Percentiles rank a stretch among this genome's conserved stretches.
phyloP scores from a whole-genome alignment of 2,113 vertebrate species.

The Glaucidium brasilianum region DNA sequence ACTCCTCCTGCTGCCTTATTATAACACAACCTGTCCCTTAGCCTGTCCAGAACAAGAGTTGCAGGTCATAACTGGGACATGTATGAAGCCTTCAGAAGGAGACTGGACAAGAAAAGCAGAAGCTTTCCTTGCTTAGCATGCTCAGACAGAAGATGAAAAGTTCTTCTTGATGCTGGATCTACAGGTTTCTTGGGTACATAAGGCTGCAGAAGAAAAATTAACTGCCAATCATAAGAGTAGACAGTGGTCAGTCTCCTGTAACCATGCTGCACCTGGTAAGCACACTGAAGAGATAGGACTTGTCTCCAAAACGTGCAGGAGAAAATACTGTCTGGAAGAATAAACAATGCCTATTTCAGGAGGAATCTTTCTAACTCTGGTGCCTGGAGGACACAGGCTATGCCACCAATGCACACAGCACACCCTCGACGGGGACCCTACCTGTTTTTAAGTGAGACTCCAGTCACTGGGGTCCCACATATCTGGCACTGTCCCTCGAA shows the following conservation, averaged over 20 bases:
- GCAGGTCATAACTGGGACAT: neutral
- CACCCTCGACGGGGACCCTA: neutral
- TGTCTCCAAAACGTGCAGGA: neutral
- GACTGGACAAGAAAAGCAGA: neutral
- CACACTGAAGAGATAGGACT: neutral
- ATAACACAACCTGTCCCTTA: neutral
- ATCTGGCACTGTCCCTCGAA: neutral
- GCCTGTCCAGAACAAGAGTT: neutral
- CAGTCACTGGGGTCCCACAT: neutral
- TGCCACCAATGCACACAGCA: neutral
- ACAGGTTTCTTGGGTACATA: neutral
- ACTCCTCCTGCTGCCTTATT: neutral
- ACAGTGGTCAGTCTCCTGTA: neutral
- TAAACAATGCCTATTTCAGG: neutral
- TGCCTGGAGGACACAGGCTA: neutral
- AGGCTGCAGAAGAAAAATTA: neutral
- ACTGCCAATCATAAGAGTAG: neutral
- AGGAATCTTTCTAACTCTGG: neutral
- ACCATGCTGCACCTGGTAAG: neutral
- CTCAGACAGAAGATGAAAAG: neutral
- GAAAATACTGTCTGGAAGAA: neutral
- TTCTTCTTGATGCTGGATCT: neutral
- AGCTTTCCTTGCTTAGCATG: neutral
- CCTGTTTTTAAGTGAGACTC: neutral
- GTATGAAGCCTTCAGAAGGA: neutral